Conservation (phyloP, 2,797 vertebrate genomes). For the Epinephelus malabaricus region DNA sequence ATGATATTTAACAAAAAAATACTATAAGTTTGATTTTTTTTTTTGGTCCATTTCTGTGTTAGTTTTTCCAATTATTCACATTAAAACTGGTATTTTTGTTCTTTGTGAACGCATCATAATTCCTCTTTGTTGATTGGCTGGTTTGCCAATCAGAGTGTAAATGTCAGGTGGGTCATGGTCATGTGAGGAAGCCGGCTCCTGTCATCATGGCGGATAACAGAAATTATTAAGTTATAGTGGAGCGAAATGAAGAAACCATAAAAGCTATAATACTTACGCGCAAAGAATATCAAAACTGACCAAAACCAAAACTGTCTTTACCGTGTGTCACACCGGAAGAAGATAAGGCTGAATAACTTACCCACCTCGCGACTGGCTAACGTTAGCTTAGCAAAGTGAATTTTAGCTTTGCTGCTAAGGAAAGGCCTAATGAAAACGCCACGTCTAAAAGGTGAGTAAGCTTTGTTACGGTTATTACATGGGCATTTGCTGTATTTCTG, state of each 20-base stretch:
- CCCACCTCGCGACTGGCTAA: background rate
- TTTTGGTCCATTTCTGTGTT: too few relatives aligned
- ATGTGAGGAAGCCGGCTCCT: background rate
- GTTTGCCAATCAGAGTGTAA: background rate
- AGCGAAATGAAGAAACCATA: background rate
- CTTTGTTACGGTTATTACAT: background rate
- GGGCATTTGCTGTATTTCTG: background rate
- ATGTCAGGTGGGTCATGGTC: background rate
- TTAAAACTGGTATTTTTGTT: background rate
- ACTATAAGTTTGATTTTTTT: background rate
- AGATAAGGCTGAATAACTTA: too few relatives aligned
- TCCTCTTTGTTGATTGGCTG: constrained; percentile 1
- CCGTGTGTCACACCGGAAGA: background rate
- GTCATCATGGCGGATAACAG: background rate
- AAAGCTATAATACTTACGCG: accelerated
- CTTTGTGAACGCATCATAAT: too few relatives aligned
- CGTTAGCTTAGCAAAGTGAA: background rate
- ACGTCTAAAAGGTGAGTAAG: background rate
- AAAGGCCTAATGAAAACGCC: background rate
- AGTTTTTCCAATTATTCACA: background rate
- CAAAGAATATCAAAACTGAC: background rate
- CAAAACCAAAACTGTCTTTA: background rate
- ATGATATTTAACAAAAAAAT: background rate
- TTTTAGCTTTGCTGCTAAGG: background rate
- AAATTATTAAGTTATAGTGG: background rate